These are phyloP conservation scores for Verasper variegatus DNA, from an alignment of 2,113 vertebrate species.

Conservation along the genomic window DNA sequence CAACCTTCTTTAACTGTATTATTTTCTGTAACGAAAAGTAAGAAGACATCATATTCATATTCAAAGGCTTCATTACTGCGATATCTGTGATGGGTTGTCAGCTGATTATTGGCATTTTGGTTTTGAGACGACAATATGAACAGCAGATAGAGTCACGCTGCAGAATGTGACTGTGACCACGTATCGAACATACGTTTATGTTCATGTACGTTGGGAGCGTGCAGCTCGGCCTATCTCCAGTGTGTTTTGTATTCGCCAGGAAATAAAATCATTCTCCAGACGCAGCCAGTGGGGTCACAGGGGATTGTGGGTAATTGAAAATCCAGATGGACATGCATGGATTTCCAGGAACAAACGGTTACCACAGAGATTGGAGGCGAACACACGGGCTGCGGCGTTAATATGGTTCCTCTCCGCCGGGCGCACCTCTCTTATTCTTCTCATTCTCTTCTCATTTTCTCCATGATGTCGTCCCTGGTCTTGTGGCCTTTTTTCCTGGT, in stretches of 20 bases:
- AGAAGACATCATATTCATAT: too few species aligned
- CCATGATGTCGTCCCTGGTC: slow-evolving; percentile 2
- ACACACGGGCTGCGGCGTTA: slow-evolving; percentile 53
- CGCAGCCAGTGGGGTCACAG: slow-evolving; percentile 53
- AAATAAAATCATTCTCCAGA: slow-evolving; percentile 75
- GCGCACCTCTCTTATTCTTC: slow-evolving; percentile 34
- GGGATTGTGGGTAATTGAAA: slow-evolving; percentile 80
- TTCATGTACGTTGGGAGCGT: slow-evolving; percentile 13
- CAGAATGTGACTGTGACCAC: slow-evolving; percentile 18
- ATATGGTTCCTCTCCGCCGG: slow-evolving; percentile 55
- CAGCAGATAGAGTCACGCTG: not conserved
- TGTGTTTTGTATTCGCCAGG: slow-evolving; percentile 69
- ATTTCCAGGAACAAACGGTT: slow-evolving; percentile 68
- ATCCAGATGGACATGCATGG: slow-evolving; percentile 79
- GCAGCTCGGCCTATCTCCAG: slow-evolving; percentile 28
- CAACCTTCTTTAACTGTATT: too few species aligned
- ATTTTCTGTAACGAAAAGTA: too few species aligned
- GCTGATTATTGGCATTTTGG: too few species aligned
- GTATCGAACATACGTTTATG: slow-evolving; percentile 22
- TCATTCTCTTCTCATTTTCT: slow-evolving; percentile 23
- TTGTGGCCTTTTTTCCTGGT: not conserved
- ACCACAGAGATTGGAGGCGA: slow-evolving; percentile 66
- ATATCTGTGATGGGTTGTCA: too few species aligned
- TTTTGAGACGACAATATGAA: not conserved
- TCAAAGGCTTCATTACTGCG: too few species aligned